A percentile compares a stretch with the other conserved stretches of the same genome.
Conservation (phyloP, 1,140 invertebrate species). For the Idris sp. region DNA sequence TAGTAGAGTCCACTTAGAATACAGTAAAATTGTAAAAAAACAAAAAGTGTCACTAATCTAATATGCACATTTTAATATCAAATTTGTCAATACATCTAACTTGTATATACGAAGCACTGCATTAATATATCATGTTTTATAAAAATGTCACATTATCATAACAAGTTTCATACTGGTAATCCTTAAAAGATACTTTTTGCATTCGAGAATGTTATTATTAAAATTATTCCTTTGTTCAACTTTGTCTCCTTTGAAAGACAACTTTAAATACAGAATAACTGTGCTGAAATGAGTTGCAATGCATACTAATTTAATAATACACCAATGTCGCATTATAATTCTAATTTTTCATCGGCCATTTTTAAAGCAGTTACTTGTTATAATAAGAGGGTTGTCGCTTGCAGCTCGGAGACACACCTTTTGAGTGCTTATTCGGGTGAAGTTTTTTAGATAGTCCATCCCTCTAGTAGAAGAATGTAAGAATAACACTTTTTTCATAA, state of each 20-base stretch:
- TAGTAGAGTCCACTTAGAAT: no score
- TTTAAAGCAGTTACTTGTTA: conserved; percentile 16
- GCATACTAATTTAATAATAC: conserved; percentile 41
- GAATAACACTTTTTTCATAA: conserved; percentile 63
- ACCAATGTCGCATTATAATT: conserved; percentile 36
- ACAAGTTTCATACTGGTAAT: conserved; percentile 1
- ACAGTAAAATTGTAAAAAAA: no score
- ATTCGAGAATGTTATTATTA: neutral
- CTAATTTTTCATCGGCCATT: conserved; percentile 56
- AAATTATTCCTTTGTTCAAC: neutral
- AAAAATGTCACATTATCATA: conserved; percentile 23
- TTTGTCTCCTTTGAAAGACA: conserved; percentile 26
- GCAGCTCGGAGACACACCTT: conserved; percentile 41
- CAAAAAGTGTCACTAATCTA: no score
- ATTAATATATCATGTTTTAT: no score
- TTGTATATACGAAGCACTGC: no score
- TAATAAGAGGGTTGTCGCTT: conserved; percentile 40
- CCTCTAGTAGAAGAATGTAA: conserved; percentile 41
- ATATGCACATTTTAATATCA: no score
- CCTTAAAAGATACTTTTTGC: conserved; percentile 26
- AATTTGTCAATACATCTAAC: no score
- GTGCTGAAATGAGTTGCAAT: conserved; percentile 20
- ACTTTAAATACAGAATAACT: conserved; percentile 11
- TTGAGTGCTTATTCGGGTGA: conserved; percentile 27
- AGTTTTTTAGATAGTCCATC: conserved; percentile 36